These are phyloP conservation scores for Prionace glauca DNA, from an alignment of 2,797 vertebrate species.

Conservation along the genomic window DNA sequence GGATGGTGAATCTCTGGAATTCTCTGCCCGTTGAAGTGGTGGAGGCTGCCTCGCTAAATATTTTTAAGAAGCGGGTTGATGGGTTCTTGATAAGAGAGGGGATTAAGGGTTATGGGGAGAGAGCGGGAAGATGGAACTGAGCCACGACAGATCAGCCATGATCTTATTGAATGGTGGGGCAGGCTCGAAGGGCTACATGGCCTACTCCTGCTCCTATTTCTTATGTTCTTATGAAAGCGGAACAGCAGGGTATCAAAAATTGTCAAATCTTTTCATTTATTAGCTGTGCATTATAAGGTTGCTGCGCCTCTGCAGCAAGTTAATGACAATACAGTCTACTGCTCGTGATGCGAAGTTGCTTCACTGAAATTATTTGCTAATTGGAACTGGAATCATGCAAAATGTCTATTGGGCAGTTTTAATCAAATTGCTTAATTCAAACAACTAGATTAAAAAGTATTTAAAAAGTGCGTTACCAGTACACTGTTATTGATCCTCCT, in stretches of 20 bases:
- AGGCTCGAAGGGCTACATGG: too few relatives aligned
- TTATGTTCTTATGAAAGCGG: too few relatives aligned
- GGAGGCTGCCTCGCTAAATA: too few relatives aligned
- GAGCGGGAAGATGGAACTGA: too few relatives aligned
- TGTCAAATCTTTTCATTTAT: not conserved
- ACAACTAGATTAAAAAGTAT: not conserved
- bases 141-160: too few relatives aligned
- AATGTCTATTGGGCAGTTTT: not conserved
- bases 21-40: too few relatives aligned
- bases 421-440: not conserved
- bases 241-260: not conserved
- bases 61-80: too few relatives aligned
- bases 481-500: not conserved
- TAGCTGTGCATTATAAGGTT: not conserved
- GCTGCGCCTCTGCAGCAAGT: not conserved
- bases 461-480: not conserved
- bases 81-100: too few relatives aligned
- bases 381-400: not conserved
- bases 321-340: not conserved
- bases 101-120: too few relatives aligned
- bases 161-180: too few relatives aligned
- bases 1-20: too few relatives aligned
- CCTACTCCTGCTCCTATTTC: too few relatives aligned
- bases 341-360: not conserved
- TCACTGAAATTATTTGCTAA: constrained; percentile 5